Evolutionary conservation across 2,797 vertebrate genomes (phyloP).

Genomic region (Girardinus metallicus): DNA sequence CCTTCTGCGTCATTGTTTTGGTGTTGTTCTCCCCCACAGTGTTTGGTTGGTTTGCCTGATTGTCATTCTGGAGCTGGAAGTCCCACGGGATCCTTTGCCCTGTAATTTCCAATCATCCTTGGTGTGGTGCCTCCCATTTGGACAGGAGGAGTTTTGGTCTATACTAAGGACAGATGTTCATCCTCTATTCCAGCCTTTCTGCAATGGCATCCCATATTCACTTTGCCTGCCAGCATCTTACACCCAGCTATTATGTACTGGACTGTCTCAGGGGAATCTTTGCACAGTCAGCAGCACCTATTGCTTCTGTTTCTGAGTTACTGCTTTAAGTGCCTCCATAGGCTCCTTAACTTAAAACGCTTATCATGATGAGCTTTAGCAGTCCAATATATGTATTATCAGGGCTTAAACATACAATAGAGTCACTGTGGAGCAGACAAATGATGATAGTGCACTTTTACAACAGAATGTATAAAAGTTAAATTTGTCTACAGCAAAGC

Average conservation of each 20-base stretch:
- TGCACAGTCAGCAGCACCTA: slow-evolving; percentile 2
- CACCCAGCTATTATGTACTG: not conserved
- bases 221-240: not conserved
- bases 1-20: not conserved
- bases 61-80: not conserved
- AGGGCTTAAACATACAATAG: not conserved
- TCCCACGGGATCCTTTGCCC: not conserved
- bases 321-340: not conserved
- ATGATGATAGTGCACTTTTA: not conserved
- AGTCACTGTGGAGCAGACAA: not conserved
- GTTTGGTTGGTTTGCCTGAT: not conserved
- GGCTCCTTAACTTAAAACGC: not conserved
- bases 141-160: not conserved
- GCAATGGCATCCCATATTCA: not conserved
- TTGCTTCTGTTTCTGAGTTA: not conserved
- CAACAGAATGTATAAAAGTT: not conserved
- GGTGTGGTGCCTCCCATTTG: not conserved
- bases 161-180: not conserved
- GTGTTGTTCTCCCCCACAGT: not conserved
- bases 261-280: not conserved
- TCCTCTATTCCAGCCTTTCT: not conserved
- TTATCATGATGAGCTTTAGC: not conserved
- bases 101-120: not conserved
- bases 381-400: not conserved
- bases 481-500: not conserved